phyloP scores from a whole-genome alignment of 2,113 vertebrate species.

The Rissa tridactyla region DNA sequence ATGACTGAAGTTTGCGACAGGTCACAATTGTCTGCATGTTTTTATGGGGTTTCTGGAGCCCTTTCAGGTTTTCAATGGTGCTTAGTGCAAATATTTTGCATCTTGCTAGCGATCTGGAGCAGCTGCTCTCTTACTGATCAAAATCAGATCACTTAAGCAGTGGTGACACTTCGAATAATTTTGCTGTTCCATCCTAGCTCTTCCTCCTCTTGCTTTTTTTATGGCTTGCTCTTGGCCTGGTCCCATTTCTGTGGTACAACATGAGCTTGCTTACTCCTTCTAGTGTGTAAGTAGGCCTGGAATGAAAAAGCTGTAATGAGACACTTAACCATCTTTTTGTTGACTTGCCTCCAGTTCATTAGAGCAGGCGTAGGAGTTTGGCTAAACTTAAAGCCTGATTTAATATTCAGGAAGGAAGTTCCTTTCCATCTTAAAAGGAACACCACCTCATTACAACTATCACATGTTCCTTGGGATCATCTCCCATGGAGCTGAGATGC shows the following conservation, averaged over 20 bases:
- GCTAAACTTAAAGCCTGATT: constrained; percentile 26
- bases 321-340: neutral
- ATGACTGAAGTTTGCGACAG: neutral
- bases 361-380: constrained; percentile 24
- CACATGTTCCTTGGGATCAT: neutral
- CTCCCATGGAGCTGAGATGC: neutral
- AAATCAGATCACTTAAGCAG: neutral
- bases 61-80: neutral
- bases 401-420: constrained; percentile 59
- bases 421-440: constrained; percentile 7
- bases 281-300: neutral
- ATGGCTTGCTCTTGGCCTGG: neutral
- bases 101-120: neutral
- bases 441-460: neutral
- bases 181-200: neutral
- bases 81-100: neutral
- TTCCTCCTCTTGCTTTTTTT: neutral
- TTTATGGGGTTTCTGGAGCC: neutral
- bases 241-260: neutral
- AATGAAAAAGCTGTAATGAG: neutral
- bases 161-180: neutral
- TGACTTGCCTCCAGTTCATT: constrained; percentile 50
- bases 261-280: neutral
- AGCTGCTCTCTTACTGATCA: neutral
- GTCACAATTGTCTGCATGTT: neutral